These are phyloP conservation scores for Dryobota labecula DNA, from an alignment of 2,888 invertebrate genomes.

Conservation along the genomic window DNA sequence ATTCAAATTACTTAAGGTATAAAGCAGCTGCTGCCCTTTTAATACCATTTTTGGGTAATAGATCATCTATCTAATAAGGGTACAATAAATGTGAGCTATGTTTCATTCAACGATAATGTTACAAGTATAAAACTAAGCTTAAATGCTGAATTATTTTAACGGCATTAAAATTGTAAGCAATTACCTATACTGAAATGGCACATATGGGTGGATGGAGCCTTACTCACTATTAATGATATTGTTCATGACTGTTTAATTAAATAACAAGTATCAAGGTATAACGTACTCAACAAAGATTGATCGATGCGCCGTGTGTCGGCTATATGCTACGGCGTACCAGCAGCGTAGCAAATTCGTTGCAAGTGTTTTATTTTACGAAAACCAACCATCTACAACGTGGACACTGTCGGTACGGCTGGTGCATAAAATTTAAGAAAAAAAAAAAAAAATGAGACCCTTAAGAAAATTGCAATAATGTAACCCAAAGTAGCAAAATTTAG, in stretches of 20 bases:
- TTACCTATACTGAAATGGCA: too few relatives aligned
- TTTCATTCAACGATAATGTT: background rate
- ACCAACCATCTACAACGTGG: background rate
- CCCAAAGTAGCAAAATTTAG: too few relatives aligned
- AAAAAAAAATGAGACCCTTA: too few relatives aligned
- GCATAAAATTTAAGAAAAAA: too few relatives aligned
- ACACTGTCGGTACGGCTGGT: too few relatives aligned
- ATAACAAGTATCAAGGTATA: too few relatives aligned
- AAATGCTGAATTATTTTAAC: background rate
- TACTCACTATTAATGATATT: too few relatives aligned
- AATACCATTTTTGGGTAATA: background rate
- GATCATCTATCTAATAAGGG: constrained; percentile 3
- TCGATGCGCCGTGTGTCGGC: background rate
- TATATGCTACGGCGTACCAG: constrained; percentile 26
- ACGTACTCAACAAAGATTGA: background rate
- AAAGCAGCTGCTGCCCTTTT: background rate
- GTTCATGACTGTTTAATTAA: too few relatives aligned
- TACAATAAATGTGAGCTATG: background rate
- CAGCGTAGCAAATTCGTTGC: constrained; percentile 23
- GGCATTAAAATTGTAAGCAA: background rate
- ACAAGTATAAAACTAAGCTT: background rate
- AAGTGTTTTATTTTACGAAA: background rate
- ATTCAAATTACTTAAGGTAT: constrained; percentile 18
- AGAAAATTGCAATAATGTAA: too few relatives aligned
- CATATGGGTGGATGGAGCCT: too few relatives aligned